Evolutionary conservation across 2,113 vertebrate species (phyloP).

Genomic region (Lutjanus erythropterus): DNA sequence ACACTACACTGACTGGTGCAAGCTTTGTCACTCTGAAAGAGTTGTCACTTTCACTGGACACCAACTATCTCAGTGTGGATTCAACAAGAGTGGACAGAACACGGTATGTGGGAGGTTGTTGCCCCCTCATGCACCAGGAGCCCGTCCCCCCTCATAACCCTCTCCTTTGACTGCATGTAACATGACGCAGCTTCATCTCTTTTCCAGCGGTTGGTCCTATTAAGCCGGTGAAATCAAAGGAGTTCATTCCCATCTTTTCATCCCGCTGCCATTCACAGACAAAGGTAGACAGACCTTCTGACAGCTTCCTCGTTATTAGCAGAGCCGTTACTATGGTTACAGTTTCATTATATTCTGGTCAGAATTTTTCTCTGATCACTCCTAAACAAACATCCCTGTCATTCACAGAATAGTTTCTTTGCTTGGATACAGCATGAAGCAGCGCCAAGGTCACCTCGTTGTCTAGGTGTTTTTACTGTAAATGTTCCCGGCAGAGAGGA

Average conservation of each 20-base stretch:
- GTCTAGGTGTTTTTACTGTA: background rate
- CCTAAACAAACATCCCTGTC: conserved; percentile 30
- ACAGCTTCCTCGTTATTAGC: conserved; percentile 53
- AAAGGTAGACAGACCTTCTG: conserved; percentile 38
- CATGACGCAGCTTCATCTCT: conserved; percentile 23
- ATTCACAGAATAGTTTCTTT: conserved; percentile 41
- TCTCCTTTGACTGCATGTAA: conserved; percentile 10
- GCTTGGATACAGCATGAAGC: conserved; percentile 12
- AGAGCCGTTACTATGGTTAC: conserved; percentile 65
- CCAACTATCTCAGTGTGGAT: background rate
- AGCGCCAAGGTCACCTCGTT: conserved; percentile 48
- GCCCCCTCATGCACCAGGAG: background rate
- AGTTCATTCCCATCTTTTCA: conserved; percentile 55
- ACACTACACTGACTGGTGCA: background rate
- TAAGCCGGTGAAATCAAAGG: conserved; percentile 57
- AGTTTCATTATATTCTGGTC: conserved; percentile 45
- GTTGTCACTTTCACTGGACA: background rate
- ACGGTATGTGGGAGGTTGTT: background rate
- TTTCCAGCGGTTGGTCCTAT: conserved; percentile 26
- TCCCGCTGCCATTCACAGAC: conserved; percentile 31
- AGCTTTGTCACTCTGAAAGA: background rate
- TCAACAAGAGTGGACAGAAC: background rate
- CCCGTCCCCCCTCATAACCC: background rate
- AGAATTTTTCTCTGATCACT: conserved; percentile 40
- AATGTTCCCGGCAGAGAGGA: background rate